A percentile compares a stretch with the other conserved stretches of the same genome.
Evolutionary conservation across 2,888 invertebrate species (phyloP).

Genomic region (Callyntrura guangdongensis): DNA sequence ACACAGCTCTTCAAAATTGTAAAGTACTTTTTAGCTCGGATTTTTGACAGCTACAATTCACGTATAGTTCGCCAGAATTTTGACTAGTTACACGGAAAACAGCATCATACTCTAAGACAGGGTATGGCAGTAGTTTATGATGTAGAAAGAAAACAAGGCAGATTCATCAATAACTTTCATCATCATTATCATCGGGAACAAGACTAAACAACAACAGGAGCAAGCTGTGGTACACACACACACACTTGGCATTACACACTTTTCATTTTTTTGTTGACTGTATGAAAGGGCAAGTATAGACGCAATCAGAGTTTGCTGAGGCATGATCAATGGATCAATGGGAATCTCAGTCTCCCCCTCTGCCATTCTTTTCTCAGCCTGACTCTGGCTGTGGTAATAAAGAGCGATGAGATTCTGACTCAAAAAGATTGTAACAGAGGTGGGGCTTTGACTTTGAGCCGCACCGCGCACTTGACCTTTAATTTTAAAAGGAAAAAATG

Average conservation of each 20-base stretch:
- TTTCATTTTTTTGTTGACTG: not conserved
- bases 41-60: no score
- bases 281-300: not conserved
- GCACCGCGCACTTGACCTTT: conserved; percentile 12
- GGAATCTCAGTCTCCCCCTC: not conserved
- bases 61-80: not conserved
- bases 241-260: not conserved
- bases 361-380: not conserved
- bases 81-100: not conserved
- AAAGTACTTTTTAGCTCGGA: not conserved
- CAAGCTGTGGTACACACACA: not conserved
- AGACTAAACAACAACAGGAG: conserved; percentile 12
- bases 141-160: conserved; percentile 66
- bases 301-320: conserved; percentile 3
- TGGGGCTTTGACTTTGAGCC: not conserved
- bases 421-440: not conserved
- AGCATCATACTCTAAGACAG: not conserved
- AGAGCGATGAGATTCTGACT: conserved; percentile 9
- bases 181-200: conserved; percentile 38
- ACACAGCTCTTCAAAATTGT: not conserved
- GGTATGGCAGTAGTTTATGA: not conserved
- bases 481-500: conserved; percentile 14
- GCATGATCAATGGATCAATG: conserved; percentile 3
- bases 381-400: no score
- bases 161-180: conserved; percentile 73